Conservation (phyloP, 1,140 invertebrate genomes). For the Drosophila biarmipes region DNA sequence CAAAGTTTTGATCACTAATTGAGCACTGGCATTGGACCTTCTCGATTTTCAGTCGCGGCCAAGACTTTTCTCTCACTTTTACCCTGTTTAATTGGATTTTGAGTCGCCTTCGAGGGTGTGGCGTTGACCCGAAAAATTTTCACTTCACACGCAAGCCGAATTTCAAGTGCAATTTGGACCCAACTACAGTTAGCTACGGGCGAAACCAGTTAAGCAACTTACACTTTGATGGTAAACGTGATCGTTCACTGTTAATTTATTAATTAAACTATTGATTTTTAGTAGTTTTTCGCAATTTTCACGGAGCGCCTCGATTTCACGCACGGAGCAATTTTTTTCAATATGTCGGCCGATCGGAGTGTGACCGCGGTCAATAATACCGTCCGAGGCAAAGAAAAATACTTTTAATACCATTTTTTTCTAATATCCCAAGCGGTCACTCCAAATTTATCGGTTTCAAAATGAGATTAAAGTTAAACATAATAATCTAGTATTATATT, state of each 20-base stretch:
- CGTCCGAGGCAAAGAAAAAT: too few species aligned
- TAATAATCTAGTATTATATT: too few species aligned
- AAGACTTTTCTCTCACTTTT: constrained; percentile 28
- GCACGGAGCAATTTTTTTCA: constrained; percentile 66
- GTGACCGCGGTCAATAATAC: too few species aligned
- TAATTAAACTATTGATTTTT: constrained; percentile 62
- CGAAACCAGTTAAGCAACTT: constrained; percentile 53
- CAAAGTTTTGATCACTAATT: constrained; percentile 11
- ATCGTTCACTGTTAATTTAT: constrained; percentile 49
- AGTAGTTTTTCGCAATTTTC: constrained; percentile 49
- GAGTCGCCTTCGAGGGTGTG: constrained; percentile 67
- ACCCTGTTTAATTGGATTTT: constrained; percentile 64
- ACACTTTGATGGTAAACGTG: constrained; percentile 59
- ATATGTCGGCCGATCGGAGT: neutral
- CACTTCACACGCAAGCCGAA: constrained; percentile 50
- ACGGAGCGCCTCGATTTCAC: constrained; percentile 49
- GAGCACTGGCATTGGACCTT: neutral
- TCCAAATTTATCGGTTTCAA: too few species aligned
- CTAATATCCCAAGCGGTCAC: too few species aligned
- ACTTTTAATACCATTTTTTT: too few species aligned
- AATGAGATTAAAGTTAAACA: too few species aligned
- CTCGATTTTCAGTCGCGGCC: neutral
- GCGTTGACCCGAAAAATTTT: constrained; percentile 82
- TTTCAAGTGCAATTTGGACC: constrained; percentile 42
- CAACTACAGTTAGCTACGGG: constrained; percentile 9